Evolutionary conservation across 2,113 vertebrate species (phyloP).

Genomic region (Puntigrus tetrazona): DNA sequence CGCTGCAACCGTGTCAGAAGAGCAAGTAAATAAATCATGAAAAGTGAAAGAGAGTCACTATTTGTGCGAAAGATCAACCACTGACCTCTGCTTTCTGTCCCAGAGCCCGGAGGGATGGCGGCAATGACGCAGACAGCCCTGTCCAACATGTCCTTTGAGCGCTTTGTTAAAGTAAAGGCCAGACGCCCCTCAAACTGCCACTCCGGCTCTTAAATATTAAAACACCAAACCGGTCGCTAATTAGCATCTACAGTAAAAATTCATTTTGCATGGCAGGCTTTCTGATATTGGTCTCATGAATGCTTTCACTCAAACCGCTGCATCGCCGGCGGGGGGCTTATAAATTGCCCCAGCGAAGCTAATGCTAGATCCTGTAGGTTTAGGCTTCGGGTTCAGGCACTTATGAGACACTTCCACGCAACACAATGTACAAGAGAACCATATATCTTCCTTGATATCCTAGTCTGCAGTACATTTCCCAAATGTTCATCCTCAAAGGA

Average conservation of each 20-base stretch:
- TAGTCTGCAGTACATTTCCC: neutral
- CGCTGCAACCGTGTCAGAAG: neutral
- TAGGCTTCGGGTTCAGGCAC: neutral
- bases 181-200: neutral
- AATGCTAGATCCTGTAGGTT: neutral
- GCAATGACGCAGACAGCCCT: neutral
- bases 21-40: conserved; percentile 33
- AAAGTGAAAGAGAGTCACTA: neutral
- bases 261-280: neutral
- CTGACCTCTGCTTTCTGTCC: conserved; percentile 21
- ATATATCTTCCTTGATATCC: neutral
- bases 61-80: conserved; percentile 17
- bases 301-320: neutral
- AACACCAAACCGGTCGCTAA: neutral
- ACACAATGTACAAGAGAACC: neutral
- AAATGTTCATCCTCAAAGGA: neutral
- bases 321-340: neutral
- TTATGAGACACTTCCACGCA: neutral
- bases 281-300: neutral
- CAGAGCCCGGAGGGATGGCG: neutral
- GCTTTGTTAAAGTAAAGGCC: conserved; percentile 35
- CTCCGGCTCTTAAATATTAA: conserved; percentile 23
- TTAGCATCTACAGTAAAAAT: neutral
- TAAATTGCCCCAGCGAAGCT: neutral
- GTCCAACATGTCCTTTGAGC: neutral